Percentiles rank a stretch among this genome's conserved stretches.
These are phyloP conservation scores for Diacarnus erythraeanus DNA, from an alignment of 37 sponge, comb jelly and placozoan species.

Conservation along the genomic window DNA sequence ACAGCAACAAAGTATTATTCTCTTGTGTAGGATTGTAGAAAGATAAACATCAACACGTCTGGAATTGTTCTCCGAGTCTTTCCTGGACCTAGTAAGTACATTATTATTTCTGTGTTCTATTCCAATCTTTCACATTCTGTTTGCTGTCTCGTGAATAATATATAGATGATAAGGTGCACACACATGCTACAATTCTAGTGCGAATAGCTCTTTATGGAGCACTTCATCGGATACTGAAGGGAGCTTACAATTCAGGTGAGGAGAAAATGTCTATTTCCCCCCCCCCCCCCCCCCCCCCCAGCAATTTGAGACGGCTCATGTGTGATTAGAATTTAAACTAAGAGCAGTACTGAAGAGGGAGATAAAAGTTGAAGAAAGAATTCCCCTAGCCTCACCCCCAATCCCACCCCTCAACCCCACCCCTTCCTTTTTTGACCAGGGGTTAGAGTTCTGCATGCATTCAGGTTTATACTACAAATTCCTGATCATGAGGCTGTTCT, in stretches of 20 bases:
- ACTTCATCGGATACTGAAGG: conserved; percentile 87
- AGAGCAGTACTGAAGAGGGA: no score
- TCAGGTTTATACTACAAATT: no score
- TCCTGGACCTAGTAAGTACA: conserved; percentile 51
- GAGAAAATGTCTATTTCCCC: no score
- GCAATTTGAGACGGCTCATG: no score
- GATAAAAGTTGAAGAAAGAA: no score
- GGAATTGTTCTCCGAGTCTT: conserved; percentile 49
- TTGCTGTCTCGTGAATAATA: not conserved
- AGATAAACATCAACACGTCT: conserved; percentile 66
- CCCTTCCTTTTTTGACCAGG: not conserved
- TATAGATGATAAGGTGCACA: conserved; percentile 63
- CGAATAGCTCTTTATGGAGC: conserved; percentile 73
- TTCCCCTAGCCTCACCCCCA: not conserved
- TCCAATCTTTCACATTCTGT: not conserved
- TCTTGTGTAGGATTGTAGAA: conserved; percentile 41
- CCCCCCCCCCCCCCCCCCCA: no score
- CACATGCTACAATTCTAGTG: conserved; percentile 55
- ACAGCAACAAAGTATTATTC: not conserved
- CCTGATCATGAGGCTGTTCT: no score
- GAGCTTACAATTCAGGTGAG: conserved; percentile 90
- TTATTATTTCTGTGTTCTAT: no score
- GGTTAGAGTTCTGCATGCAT: no score
- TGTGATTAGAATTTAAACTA: no score
- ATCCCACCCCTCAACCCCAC: not conserved